Evolutionary conservation across 1,140 invertebrate species (phyloP), one percentile per base, ranked within the genome.

Genomic region (Drosophila ohnishii): DNA sequence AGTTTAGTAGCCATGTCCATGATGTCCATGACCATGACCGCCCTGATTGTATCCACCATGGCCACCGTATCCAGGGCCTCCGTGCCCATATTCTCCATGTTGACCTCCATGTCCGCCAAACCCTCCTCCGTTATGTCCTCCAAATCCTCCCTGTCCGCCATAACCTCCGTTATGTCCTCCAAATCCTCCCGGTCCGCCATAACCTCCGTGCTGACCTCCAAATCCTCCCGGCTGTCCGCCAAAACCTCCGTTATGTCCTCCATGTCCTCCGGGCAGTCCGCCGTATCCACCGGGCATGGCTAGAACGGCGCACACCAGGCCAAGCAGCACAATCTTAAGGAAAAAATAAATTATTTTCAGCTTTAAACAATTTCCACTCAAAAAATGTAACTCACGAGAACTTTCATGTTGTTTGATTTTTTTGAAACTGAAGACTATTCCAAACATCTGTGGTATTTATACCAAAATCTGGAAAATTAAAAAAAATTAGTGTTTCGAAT

Each of bases 321-420:
- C 58, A 25, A 67, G 8, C 2, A 66, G 16, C 2, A 62, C 63
- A 45, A 66, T 62, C 63, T 66, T 32, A 35, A 25, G 25, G 14
- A 19, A 10, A 16, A n/a, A n/a, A n/a, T n/a, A 14, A 39, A 30
- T 25, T 8, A 42, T 11, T 48, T 25, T 39, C 0, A 9, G n/a
- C 7, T n/a, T 16, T 6, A 0, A n/a, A 5, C 0, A n/a, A 6
- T 42, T 35, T 7, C 0, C n/a, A 63, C 45, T 30, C 1, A 3
- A 9, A 22, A 3, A 39, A 25, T 19, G 30, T 19, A 10, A 50
- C 64, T 63, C 19, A 67, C 64, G 11, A 67, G 45, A 25, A 67
- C 25, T 45, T 67, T 63, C 64, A 67, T 67, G 28, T 63, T 67
- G 59, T 42, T 25, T 35, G 30, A 9, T n/a, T 19, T 50, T 50